phyloP scores from a whole-genome alignment of 1,140 invertebrate genomes.

The Brachionus plicatilis region DNA sequence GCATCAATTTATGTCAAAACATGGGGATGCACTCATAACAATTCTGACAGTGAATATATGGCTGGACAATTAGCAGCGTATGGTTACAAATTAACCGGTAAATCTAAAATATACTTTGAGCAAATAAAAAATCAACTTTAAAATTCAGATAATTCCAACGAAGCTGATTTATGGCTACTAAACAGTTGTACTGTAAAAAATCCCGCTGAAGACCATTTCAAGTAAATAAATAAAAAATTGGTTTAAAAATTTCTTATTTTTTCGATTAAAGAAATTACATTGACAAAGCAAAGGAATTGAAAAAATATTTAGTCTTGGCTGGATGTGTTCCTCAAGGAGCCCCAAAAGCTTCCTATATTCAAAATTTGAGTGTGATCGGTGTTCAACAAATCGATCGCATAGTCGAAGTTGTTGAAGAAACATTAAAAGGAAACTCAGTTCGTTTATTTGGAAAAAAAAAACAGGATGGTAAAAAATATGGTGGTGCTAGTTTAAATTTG shows the following conservation, averaged over 20 bases:
- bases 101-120: background rate
- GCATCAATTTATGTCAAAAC: constrained; percentile 77
- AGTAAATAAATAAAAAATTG: background rate
- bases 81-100: constrained; percentile 73
- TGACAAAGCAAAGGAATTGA: constrained; percentile 65
- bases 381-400: constrained; percentile 96
- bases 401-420: constrained; percentile 97
- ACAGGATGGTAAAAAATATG: constrained; percentile 72
- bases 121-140: background rate
- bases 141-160: constrained; percentile 64
- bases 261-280: constrained; percentile 70
- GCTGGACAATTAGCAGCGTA: constrained; percentile 60
- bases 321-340: constrained; percentile 85
- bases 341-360: constrained; percentile 51
- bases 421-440: constrained; percentile 81
- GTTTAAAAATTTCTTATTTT: background rate
- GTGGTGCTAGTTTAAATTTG: constrained; percentile 75
- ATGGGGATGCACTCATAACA: constrained; percentile 80
- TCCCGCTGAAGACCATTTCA: constrained; percentile 91
- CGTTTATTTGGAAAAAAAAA: constrained; percentile 73
- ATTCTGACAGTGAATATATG: constrained; percentile 30
- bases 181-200: constrained; percentile 97
- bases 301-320: constrained; percentile 82
- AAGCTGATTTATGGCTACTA: constrained; percentile 85
- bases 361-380: constrained; percentile 83